Conservation (phyloP, 1,140 invertebrate species). For the Diachasma alloeum region DNA sequence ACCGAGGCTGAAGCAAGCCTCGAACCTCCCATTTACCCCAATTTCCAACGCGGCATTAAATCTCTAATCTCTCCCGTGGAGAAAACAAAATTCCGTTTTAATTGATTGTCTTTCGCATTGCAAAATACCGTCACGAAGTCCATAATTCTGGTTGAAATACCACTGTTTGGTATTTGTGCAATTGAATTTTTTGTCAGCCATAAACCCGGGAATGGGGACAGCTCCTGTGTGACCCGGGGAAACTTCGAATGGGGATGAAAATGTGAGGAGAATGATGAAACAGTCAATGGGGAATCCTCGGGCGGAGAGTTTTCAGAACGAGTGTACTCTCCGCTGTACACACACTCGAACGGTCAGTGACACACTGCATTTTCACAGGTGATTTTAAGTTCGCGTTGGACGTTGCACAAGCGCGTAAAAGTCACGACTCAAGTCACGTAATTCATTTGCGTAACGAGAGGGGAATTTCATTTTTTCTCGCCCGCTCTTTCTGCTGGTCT, state of each 20-base stretch:
- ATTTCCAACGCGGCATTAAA: too few relatives aligned
- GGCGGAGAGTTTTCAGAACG: background rate
- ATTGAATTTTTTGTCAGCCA: background rate
- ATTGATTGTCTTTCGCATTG: background rate
- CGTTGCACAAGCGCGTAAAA: constrained; percentile 2
- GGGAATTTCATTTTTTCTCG: background rate
- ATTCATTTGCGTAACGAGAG: background rate
- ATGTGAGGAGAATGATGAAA: background rate
- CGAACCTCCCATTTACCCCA: too few relatives aligned
- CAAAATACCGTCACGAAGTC: background rate
- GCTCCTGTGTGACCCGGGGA: background rate
- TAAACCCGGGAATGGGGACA: background rate
- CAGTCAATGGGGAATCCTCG: background rate
- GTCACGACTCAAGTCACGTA: background rate
- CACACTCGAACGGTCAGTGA: background rate
- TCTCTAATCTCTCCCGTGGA: background rate
- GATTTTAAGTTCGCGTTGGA: background rate
- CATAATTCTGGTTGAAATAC: background rate
- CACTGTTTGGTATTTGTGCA: background rate
- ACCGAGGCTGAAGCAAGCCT: too few relatives aligned
- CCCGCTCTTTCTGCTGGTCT: background rate
- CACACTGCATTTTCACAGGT: background rate
- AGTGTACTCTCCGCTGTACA: background rate
- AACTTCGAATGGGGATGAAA: background rate
- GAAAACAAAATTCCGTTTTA: background rate